Conservation (phyloP, 2,113 vertebrate genomes). For the Xenus cinereus region DNA sequence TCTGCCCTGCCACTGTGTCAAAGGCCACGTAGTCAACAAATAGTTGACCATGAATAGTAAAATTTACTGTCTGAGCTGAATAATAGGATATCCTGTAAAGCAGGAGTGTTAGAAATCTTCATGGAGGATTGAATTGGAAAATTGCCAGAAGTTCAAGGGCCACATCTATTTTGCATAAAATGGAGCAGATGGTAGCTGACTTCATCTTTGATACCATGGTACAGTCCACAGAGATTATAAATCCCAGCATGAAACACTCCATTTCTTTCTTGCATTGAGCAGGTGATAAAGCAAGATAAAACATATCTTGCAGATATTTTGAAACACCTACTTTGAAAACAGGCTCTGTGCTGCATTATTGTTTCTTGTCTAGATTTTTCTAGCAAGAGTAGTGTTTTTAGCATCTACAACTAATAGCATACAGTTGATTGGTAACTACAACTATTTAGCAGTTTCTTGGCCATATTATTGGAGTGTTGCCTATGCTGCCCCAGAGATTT, state of each 20-base stretch:
- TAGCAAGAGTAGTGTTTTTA: not conserved
- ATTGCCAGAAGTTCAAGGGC: conserved; percentile 47
- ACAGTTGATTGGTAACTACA: not conserved
- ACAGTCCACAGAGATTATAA: conserved; percentile 25
- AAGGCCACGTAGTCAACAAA: not conserved
- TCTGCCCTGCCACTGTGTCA: not conserved
- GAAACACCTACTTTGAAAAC: not conserved
- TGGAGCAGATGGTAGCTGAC: conserved; percentile 61
- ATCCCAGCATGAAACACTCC: not conserved
- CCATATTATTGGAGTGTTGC: not conserved
- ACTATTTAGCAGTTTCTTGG: not conserved
- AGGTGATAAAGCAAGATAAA: conserved; percentile 23
- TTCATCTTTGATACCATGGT: conserved; percentile 33
- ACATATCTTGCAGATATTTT: not conserved
- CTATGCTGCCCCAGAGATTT: not conserved
- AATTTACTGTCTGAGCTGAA: not conserved
- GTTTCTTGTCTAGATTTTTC: not conserved
- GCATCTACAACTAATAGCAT: not conserved
- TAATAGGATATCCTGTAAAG: conserved; percentile 10
- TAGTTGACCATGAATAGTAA: not conserved
- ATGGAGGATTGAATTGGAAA: conserved; percentile 14
- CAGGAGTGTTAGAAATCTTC: conserved; percentile 8
- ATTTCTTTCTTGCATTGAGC: not conserved
- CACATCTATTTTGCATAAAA: conserved; percentile 59
- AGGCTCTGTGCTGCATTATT: not conserved